Base-by-base conservation (phyloP, 1,140 invertebrate species). In the Panonychus citri region DNA sequence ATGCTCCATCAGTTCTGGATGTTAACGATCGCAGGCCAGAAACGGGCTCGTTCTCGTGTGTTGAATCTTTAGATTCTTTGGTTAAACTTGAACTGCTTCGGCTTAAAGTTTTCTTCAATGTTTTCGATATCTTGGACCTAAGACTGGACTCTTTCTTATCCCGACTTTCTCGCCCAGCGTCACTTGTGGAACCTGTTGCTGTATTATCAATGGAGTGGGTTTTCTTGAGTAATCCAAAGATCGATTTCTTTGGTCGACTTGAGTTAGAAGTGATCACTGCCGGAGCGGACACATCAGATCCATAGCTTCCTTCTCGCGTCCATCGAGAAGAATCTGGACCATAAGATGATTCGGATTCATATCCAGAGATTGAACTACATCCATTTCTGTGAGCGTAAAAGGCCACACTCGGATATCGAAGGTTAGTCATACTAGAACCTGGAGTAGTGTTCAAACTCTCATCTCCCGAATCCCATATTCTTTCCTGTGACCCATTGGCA, bases 141-240 rank as follows among this genome's bases (percentile, higher is more conserved):
- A 62, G 43, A 46, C 59, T 64, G 53, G 59, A 55, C 27, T 64
- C 61, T 19, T 64, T 62, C 27, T 62, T 63, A 24, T 60, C 52
- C 30, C 57, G 40, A 26, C 26, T 64, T 61, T 68, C 57, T 19
- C 64, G 66, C 48, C 58, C 60, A 21, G 65, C 61, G 24, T 68
- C 60, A 26, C 42, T 60, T 42, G 63, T 63, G 13, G 39, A 40
- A 40, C 62, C 66, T 4, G 66, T 68, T 28, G 54, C 40, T 12
- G 62, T 58, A 21, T 67, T 68, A 64, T 85, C 82, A 46, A 85
- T 79, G 56, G 81, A 84, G 34, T 80, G 77, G 1, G 83, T 84
- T 72, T 87, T 88, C 12, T 82, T 84, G 21, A 88, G 28, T 19
- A 59, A 48, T 49, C 59, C 60, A 1, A 63, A 55, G 3, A 62